Conservation (phyloP, 2,797 vertebrate species). For the Myotis myotis region DNA sequence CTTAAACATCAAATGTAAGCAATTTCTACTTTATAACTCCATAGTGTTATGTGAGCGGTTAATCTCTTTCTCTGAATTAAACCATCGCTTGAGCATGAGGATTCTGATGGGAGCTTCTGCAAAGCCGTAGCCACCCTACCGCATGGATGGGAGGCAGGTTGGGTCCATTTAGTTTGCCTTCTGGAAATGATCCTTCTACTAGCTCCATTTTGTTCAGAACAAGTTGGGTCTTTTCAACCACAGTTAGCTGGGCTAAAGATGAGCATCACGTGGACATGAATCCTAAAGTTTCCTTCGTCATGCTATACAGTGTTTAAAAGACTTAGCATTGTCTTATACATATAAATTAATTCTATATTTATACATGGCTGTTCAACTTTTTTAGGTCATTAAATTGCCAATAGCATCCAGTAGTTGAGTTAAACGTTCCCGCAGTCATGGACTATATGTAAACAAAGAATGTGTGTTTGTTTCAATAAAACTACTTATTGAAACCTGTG, state of each 20-base stretch:
- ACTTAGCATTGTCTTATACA: not conserved
- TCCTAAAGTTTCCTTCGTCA: not conserved
- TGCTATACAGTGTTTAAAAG: not conserved
- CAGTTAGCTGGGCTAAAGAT: not conserved
- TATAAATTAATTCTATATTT: constrained; percentile 11
- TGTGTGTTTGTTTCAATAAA: not conserved
- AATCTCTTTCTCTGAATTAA: not conserved
- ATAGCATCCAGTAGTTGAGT: not conserved
- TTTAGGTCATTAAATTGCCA: not conserved
- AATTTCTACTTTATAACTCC: not conserved
- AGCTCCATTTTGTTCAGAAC: not conserved
- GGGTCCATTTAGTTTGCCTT: not conserved
- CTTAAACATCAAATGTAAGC: not conserved
- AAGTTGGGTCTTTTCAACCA: not conserved
- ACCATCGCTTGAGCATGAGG: not conserved
- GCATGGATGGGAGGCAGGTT: not conserved
- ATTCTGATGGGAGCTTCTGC: not conserved
- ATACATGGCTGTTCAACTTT: not conserved
- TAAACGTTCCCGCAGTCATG: not conserved
- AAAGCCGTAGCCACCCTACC: not conserved
- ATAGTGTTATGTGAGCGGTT: not conserved
- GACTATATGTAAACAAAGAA: not conserved
- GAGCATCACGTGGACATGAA: not conserved
- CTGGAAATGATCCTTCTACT: not conserved
- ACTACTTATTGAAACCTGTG: not conserved